Base-by-base conservation (phyloP, 1,140 invertebrate genomes). In the Hypsibius dujardini region DNA sequence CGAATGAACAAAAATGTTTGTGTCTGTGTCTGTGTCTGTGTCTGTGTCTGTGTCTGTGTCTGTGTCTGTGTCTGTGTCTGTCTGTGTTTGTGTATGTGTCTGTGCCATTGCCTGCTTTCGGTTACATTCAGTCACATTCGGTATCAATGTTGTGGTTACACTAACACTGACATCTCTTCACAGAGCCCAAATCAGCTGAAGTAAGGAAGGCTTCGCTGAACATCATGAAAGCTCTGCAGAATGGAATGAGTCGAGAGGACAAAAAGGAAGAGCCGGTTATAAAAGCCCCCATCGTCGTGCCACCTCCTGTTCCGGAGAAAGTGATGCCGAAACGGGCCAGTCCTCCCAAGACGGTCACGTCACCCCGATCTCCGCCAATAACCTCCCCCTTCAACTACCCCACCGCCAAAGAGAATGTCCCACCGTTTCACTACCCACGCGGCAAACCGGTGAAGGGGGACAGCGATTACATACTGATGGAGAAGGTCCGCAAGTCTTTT, bases 371-470 rank as follows among this genome's bases (percentile, higher is more conserved):
- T 28, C 28, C 28, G 28, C 28, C 28, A 28, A 70, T 71, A 72
- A 72, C 72, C 12, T 46, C 46, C 12, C 2, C 70, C 47, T 2
- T 2, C 42, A n/a, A 2, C 3, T 0, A 1, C 62, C 69, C 42
- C 42, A 70, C 46, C 15, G 2, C 60, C 42, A 28, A 15, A n/a
- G n/a, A 42, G 42, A 46, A 71, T 71, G 47, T 73, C 47, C 71
- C 59, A n/a, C 56, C 15, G 46, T 73, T 72, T 71, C 46, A 73
- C 56, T 73, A 47, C 45, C 47, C 59, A 45, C 60, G 75, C 46
- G 67, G 46, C 47, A 47, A 72, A 47, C 70, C 59, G 40, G 50
- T 14, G 2, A 46, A 46, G 56, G 46, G 15, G 14, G 56, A 73
- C 3, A n/a, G 7, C 40, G 47, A 40, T 47, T 75, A n/a, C 12